Base-by-base conservation (phyloP, 2,113 vertebrate genomes). In the Notarius lentiginosus region DNA sequence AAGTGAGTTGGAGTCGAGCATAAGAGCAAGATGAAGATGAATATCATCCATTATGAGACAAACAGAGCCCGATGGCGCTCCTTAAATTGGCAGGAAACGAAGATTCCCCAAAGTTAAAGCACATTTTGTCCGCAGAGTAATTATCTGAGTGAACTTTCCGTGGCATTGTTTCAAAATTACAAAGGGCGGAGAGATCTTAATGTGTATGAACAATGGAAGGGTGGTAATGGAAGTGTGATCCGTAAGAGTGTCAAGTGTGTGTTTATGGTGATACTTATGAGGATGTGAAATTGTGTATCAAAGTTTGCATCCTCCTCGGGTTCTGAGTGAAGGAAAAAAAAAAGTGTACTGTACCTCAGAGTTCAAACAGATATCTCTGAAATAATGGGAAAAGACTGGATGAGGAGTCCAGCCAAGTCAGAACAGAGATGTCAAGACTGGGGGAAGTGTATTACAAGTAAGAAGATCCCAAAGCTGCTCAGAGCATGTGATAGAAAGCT, bases 11-110 rank as follows among this genome's bases (percentile, higher is more conserved):
- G 93, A 93, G 94, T 94, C 91, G 93, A 87, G 90, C 88, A 89
- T 94, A 94, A 94, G 94, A 93, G 92, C 87, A 86, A 88, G 94
- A 95, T 94, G 93, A 94, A 95, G 94, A 95, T 94, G 92, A 95
- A 95, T 93, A 91, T 91, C 93, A 93, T 94, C 94, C 94, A 95
- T 95, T 95, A 94, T 91, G 92, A 92, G 92, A 92, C 93, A 94
- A 94, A 95, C 93, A 93, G 91, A 92, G 92, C 93, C 89, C 92
- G 92, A 92, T 93, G 93, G 91, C 92, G 92, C 89, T 87, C 79
- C 82, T 90, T 86, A 89, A 89, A 92, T 91, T 93, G 94, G 93
- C 93, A 93, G 89, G 89, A 89, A 91, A 89, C 65, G 82, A 92
- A 90, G 92, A 92, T 89, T 93, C 83, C 87, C 86, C 87, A 87